Conservation (phyloP, 2,888 invertebrate genomes). For the Synanthedon formicaeformis region DNA sequence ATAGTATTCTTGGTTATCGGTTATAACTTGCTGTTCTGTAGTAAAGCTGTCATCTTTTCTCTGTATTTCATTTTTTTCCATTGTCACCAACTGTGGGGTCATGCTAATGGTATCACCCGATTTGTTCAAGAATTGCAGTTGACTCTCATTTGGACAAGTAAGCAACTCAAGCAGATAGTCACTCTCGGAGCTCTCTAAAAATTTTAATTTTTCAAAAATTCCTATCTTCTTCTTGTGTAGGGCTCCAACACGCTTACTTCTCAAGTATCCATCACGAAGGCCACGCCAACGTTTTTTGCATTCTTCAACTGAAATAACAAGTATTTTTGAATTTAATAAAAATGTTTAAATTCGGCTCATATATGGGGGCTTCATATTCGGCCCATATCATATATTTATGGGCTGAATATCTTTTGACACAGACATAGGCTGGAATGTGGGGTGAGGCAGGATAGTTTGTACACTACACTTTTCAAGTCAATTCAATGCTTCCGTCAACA, state of each 20-base stretch:
- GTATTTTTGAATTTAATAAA: too few relatives aligned
- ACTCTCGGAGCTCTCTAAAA: constrained; percentile 26
- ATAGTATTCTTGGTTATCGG: constrained; percentile 60
- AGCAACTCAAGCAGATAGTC: neutral
- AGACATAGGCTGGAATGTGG: neutral
- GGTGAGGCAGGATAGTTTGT: neutral
- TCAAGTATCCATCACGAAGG: constrained; percentile 64
- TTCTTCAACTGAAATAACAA: constrained; percentile 57
- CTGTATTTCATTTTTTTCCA: constrained; percentile 9
- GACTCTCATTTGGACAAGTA: too few relatives aligned
- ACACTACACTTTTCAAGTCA: neutral
- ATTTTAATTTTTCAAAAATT: constrained; percentile 48
- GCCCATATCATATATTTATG: neutral
- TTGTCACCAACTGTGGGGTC: constrained; percentile 4
- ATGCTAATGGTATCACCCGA: constrained; percentile 11
- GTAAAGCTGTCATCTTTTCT: constrained; percentile 6
- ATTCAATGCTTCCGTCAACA: neutral
- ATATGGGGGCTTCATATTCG: too few relatives aligned
- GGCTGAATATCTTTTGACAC: neutral
- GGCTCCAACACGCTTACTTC: constrained; percentile 51
- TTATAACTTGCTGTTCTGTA: constrained; percentile 50
- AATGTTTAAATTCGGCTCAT: too few relatives aligned
- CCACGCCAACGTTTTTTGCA: constrained; percentile 70
- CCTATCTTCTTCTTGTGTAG: constrained; percentile 44
- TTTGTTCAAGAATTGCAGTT: neutral